phyloP scores from a whole-genome alignment of 1,140 invertebrate genomes.

The Drosophila ananassae region DNA sequence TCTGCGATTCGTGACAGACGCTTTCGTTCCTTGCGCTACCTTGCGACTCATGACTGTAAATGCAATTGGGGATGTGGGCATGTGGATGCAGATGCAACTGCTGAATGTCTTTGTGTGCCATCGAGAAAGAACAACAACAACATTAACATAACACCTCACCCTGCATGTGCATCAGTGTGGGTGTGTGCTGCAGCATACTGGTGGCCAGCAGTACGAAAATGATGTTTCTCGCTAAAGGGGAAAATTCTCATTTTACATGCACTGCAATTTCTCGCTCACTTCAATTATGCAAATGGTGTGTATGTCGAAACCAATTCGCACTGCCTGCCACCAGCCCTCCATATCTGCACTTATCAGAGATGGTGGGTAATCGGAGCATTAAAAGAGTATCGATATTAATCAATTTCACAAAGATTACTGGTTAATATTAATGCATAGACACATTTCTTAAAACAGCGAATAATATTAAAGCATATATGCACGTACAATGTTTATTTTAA shows the following conservation, averaged over 20 bases:
- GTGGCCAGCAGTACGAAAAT: constrained; percentile 44
- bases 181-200: neutral
- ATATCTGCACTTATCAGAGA: neutral
- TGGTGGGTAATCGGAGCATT: neutral
- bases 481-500: too few relatives aligned
- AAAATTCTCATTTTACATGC: constrained; percentile 77
- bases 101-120: constrained; percentile 60
- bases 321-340: constrained; percentile 42
- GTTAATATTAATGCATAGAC: too few relatives aligned
- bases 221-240: constrained; percentile 65
- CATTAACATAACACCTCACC: constrained; percentile 55
- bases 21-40: constrained; percentile 9
- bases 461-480: too few relatives aligned
- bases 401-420: neutral
- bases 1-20: constrained; percentile 63
- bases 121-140: constrained; percentile 19
- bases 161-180: neutral
- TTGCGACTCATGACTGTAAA: constrained; percentile 33
- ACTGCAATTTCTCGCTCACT: constrained; percentile 78
- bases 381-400: neutral
- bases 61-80: neutral
- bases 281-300: constrained; percentile 80
- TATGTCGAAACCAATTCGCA: constrained; percentile 78
- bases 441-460: too few relatives aligned
- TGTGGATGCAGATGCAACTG: constrained; percentile 32